A percentile compares a stretch with the other conserved stretches of the same genome.
These are phyloP conservation scores for Bergia puertoricense DNA, from an alignment of 92 coral and sea anemone species.

Conservation along the genomic window DNA sequence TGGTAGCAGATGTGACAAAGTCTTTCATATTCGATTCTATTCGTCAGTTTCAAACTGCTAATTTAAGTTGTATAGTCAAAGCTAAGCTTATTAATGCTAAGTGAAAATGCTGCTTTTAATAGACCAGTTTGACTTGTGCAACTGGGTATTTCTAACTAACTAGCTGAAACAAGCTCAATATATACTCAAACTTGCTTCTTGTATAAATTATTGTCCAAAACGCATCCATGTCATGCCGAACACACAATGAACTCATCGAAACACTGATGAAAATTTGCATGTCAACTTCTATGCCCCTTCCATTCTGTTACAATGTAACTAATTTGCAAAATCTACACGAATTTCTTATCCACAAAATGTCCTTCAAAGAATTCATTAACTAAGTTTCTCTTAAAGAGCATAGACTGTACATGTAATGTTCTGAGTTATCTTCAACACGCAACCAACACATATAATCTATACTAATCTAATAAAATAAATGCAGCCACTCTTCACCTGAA, in stretches of 20 bases:
- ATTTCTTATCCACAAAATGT: neutral
- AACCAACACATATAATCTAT: neutral
- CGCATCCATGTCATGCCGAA: neutral
- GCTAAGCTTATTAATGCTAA: slow-evolving; percentile 14
- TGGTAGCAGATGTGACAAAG: slow-evolving; percentile 23
- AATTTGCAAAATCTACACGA: neutral
- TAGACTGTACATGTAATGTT: neutral
- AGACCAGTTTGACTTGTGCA: neutral
- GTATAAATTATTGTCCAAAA: neutral
- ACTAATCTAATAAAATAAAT: no score
- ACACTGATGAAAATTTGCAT: neutral
- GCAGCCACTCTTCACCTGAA: neutral
- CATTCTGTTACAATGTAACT: neutral
- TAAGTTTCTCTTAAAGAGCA: neutral
- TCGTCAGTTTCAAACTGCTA: slow-evolving; percentile 14
- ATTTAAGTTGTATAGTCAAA: neutral
- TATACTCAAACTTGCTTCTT: neutral
- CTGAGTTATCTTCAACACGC: neutral
- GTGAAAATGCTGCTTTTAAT: neutral
- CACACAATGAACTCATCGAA: neutral
- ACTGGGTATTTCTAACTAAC: neutral
- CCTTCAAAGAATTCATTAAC: neutral
- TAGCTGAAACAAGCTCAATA: neutral
- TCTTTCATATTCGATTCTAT: neutral
- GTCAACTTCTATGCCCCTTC: neutral